phyloP scores from a whole-genome alignment of 2,888 invertebrate genomes.

The Tetranychus piercei region DNA sequence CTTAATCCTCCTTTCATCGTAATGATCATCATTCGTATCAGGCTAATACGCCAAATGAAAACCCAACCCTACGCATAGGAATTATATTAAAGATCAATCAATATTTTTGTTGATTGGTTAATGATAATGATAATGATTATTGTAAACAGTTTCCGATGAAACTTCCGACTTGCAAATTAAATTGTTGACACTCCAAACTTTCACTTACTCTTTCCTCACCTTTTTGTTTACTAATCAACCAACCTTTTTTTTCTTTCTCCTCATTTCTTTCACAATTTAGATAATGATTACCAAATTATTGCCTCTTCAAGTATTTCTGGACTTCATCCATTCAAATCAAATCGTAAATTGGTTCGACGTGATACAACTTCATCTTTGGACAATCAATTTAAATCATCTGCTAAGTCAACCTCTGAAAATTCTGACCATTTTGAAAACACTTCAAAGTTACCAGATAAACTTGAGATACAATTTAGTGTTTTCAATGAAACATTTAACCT shows the following conservation, averaged over 20 bases:
- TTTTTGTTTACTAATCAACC: neutral
- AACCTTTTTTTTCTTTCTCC: neutral
- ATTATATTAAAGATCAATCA: neutral
- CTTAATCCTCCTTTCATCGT: neutral
- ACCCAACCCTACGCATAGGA: neutral
- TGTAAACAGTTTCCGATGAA: neutral
- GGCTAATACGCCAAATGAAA: neutral
- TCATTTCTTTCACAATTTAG: neutral
- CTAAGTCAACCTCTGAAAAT: neutral
- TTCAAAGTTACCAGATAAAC: neutral
- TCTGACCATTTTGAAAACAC: neutral
- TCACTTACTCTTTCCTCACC: neutral
- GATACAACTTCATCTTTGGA: neutral
- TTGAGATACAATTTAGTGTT: conserved; percentile 14
- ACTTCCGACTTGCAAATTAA: neutral
- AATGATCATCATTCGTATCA: neutral
- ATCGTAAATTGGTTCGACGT: neutral
- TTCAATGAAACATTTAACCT: conserved; percentile 18
- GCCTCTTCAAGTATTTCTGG: neutral
- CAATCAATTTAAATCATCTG: neutral
- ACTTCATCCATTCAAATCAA: neutral
- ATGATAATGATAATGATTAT: neutral
- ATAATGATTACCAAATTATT: neutral
- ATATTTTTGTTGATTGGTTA: neutral
- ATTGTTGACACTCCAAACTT: neutral